phyloP scores from a whole-genome alignment of 2,797 vertebrate genomes.

The Cuniculus paca region DNA sequence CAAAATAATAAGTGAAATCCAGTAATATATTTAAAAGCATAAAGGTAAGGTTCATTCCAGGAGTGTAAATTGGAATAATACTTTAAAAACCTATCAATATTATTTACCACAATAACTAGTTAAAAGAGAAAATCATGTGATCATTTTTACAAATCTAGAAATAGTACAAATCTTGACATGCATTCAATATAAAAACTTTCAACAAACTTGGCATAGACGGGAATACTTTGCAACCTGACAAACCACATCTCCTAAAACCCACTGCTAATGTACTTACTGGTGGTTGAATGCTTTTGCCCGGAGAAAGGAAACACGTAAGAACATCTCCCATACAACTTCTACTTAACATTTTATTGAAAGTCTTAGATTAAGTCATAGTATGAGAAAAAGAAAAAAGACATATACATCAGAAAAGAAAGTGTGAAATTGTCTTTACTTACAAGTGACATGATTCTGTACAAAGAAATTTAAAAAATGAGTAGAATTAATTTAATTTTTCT shows the following conservation, averaged over 20 bases:
- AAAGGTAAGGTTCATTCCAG: background rate
- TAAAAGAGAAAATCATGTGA: background rate
- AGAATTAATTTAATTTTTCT: too few relatives aligned
- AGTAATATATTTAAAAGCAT: background rate
- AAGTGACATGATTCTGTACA: background rate
- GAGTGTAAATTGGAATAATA: background rate
- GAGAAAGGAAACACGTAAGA: background rate
- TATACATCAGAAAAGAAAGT: background rate
- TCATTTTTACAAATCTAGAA: background rate
- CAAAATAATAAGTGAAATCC: slow-evolving; percentile 10
- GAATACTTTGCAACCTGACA: background rate
- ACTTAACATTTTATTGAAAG: background rate
- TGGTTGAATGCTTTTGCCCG: background rate
- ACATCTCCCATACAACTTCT: background rate
- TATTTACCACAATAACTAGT: background rate
- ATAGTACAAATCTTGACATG: background rate
- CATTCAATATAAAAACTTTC: background rate
- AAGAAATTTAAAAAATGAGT: background rate
- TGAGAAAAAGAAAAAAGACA: slow-evolving; percentile 1
- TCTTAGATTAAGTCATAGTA: slow-evolving; percentile 14
- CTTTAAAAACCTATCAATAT: background rate
- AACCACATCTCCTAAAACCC: background rate
- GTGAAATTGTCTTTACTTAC: background rate
- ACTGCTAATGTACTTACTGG: background rate
- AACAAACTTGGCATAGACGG: background rate